Percentiles rank a stretch among this genome's conserved stretches.
Evolutionary conservation across 1,140 invertebrate genomes (phyloP).

Genomic region (Brachionus plicatilis): DNA sequence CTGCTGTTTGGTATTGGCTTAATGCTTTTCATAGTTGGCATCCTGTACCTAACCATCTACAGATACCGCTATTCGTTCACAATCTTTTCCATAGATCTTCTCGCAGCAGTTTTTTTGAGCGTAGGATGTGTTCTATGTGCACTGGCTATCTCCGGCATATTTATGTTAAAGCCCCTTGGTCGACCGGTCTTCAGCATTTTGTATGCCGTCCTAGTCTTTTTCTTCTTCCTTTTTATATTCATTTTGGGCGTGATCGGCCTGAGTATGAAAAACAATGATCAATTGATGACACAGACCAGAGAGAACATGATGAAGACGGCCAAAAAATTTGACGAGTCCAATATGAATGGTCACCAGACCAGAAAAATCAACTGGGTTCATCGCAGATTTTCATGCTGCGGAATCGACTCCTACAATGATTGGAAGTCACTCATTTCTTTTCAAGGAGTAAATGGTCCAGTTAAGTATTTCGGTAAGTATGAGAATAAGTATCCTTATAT

Average conservation of each 20-base stretch:
- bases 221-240: slow-evolving; percentile 18
- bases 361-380: slow-evolving; percentile 34
- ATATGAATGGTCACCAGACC: neutral
- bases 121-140: neutral
- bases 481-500: slow-evolving; percentile 35
- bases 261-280: slow-evolving; percentile 26
- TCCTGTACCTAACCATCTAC: slow-evolving; percentile 20
- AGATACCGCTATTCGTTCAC: slow-evolving; percentile 27
- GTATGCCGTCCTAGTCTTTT: neutral
- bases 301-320: neutral
- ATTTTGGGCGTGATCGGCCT: slow-evolving; percentile 31
- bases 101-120: neutral
- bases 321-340: slow-evolving; percentile 5
- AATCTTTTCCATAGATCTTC: slow-evolving; percentile 25
- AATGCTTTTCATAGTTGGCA: neutral
- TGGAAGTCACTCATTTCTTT: slow-evolving; percentile 26
- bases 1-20: slow-evolving; percentile 17
- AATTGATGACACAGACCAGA: neutral
- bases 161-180: neutral
- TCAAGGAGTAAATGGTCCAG: slow-evolving; percentile 10
- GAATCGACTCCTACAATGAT: neutral
- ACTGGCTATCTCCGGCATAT: neutral
- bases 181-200: neutral
- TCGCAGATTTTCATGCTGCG: slow-evolving; percentile 10
- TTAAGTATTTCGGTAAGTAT: neutral